A percentile compares a stretch with the other conserved stretches of the same genome.
These are phyloP conservation scores for Drosophila mauritiana DNA, from an alignment of 1,140 invertebrate species.

Conservation along the genomic window DNA sequence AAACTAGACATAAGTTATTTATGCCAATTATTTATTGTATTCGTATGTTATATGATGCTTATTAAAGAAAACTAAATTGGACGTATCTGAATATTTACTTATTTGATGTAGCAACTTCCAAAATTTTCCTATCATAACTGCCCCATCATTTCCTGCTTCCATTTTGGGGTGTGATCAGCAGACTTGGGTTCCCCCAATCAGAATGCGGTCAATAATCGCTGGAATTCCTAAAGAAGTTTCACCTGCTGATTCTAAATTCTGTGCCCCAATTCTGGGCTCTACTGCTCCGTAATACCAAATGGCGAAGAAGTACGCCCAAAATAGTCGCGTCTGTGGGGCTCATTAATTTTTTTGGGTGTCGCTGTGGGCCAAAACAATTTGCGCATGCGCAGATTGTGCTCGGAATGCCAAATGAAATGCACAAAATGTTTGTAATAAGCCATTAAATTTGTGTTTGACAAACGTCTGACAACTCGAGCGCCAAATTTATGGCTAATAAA, in stretches of 20 bases:
- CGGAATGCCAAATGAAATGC: constrained; percentile 27
- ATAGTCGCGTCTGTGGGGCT: constrained; percentile 32
- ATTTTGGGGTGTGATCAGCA: not conserved
- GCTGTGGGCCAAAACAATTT: constrained; percentile 22
- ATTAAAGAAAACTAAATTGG: constrained; percentile 56
- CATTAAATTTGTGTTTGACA: constrained; percentile 78
- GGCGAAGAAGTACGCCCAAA: constrained; percentile 56
- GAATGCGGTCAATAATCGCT: constrained; percentile 70
- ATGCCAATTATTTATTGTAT: constrained; percentile 72
- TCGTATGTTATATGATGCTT: constrained; percentile 63
- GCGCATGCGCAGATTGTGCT: constrained; percentile 39
- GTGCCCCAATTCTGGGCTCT: constrained; percentile 58
- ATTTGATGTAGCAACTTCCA: not conserved
- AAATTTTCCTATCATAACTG: not conserved
- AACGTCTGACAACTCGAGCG: constrained; percentile 51
- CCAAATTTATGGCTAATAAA: constrained; percentile 74
- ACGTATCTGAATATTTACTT: too few relatives aligned
- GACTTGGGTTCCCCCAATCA: constrained; percentile 25
- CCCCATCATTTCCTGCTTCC: constrained; percentile 5
- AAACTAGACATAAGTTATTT: constrained; percentile 71
- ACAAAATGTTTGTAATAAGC: constrained; percentile 64
- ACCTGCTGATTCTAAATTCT: constrained; percentile 73
- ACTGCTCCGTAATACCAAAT: constrained; percentile 69
- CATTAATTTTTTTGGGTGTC: constrained; percentile 40
- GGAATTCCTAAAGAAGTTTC: constrained; percentile 68